phyloP scores from a whole-genome alignment of 2,113 vertebrate genomes.

The Caloenas nicobarica region DNA sequence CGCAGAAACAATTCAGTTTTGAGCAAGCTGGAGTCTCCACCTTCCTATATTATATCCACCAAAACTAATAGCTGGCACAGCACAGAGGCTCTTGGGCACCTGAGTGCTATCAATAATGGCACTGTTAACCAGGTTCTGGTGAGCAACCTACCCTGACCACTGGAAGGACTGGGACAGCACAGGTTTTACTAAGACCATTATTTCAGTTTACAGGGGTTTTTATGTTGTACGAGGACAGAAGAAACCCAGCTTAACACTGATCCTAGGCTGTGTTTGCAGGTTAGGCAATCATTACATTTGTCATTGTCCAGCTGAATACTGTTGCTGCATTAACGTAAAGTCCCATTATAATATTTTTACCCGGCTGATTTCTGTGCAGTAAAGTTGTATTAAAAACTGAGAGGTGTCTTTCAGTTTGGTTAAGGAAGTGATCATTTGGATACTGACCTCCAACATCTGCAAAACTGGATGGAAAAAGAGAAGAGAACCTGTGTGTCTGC shows the following conservation, averaged over 20 bases:
- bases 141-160: neutral
- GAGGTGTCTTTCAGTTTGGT: neutral
- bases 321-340: neutral
- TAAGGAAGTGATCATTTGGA: neutral
- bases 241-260: neutral
- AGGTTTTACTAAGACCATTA: neutral
- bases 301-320: neutral
- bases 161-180: neutral
- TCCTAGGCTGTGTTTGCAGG: neutral
- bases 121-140: neutral
- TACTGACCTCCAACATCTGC: neutral
- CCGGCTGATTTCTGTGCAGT: neutral
- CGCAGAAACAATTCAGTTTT: constrained; percentile 5
- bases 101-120: neutral
- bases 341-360: neutral
- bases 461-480: neutral
- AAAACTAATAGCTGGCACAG: neutral
- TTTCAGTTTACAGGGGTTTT: neutral
- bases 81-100: neutral
- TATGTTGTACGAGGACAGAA: neutral
- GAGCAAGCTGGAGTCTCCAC: neutral
- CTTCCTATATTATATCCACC: neutral
- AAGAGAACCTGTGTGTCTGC: neutral
- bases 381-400: neutral
- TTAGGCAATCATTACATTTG: neutral